phyloP scores from a whole-genome alignment of 2,888 invertebrate species.

The Tenthredo amoena region DNA sequence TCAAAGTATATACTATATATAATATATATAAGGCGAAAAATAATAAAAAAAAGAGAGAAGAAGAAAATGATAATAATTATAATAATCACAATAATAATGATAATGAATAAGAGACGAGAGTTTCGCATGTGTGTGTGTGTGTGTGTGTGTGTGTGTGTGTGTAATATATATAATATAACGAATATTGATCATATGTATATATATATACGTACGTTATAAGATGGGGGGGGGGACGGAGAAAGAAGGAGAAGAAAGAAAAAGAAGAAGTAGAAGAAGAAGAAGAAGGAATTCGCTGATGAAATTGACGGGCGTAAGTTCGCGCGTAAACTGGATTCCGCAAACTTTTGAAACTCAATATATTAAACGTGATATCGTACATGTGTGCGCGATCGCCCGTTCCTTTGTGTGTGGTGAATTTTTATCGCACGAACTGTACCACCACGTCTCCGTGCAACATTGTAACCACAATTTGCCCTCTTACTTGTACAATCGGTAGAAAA shows the following conservation, averaged over 20 bases:
- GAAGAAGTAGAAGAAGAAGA: background rate
- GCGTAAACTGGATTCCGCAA: slow-evolving; percentile 3
- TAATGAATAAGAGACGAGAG: too few relatives aligned
- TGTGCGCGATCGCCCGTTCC: background rate
- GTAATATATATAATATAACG: background rate
- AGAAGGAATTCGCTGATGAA: slow-evolving; percentile 2
- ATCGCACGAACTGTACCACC: slow-evolving; percentile 63
- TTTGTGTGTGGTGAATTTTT: background rate
- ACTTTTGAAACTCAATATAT: slow-evolving; percentile 42
- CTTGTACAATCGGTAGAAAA: slow-evolving; percentile 57
- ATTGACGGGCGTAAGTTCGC: slow-evolving; percentile 1
- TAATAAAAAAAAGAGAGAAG: too few relatives aligned
- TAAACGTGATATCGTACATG: background rate
- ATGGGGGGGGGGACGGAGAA: too few relatives aligned
- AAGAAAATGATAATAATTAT: too few relatives aligned
- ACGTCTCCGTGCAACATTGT: slow-evolving; percentile 68
- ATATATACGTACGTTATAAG: background rate
- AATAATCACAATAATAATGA: too few relatives aligned
- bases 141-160: background rate
- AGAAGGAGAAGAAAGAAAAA: background rate
- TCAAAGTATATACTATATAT: too few relatives aligned
- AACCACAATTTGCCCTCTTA: slow-evolving; percentile 69
- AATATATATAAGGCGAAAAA: too few relatives aligned
- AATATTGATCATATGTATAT: background rate
- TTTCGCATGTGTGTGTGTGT: background rate